Conservation (phyloP, 2,888 invertebrate genomes). For the Adelphocoris suturalis region DNA sequence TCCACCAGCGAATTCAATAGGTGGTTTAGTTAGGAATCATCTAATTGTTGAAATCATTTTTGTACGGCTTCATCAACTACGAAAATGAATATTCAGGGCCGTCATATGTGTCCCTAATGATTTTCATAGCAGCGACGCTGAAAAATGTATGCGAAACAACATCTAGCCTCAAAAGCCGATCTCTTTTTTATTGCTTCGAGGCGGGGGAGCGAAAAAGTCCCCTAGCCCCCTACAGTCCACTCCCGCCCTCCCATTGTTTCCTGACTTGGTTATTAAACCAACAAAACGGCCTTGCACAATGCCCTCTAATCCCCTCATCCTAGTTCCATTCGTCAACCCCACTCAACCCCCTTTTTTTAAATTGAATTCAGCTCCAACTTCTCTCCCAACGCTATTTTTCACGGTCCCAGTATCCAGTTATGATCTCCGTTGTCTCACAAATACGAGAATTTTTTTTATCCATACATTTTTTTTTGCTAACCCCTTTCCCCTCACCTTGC, state of each 20-base stretch:
- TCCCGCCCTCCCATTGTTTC: conserved; percentile 50
- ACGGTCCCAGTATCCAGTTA: conserved; percentile 21
- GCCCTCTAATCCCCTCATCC: conserved; percentile 48
- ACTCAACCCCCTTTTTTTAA: conserved; percentile 1
- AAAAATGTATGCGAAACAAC: background rate
- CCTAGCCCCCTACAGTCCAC: background rate
- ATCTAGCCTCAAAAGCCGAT: background rate
- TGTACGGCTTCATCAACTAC: too few species aligned
- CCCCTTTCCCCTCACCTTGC: background rate
- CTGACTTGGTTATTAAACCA: conserved; percentile 51
- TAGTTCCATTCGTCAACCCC: conserved; percentile 45
- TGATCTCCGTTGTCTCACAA: conserved; percentile 44
- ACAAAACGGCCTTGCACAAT: conserved; percentile 50
- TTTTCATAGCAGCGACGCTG: too few species aligned
- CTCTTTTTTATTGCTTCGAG: background rate
- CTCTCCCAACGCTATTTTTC: conserved; percentile 33
- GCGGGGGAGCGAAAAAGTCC: conserved; percentile 26
- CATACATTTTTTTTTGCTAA: conserved; percentile 13
- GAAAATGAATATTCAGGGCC: too few species aligned
- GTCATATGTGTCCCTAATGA: too few species aligned
- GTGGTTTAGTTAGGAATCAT: too few species aligned
- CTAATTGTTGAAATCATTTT: too few species aligned
- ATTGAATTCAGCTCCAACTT: conserved; percentile 45
- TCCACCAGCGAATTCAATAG: too few species aligned
- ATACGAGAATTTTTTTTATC: background rate